Conservation (phyloP, 1,140 invertebrate species). For the Marisa cornuarietis region DNA sequence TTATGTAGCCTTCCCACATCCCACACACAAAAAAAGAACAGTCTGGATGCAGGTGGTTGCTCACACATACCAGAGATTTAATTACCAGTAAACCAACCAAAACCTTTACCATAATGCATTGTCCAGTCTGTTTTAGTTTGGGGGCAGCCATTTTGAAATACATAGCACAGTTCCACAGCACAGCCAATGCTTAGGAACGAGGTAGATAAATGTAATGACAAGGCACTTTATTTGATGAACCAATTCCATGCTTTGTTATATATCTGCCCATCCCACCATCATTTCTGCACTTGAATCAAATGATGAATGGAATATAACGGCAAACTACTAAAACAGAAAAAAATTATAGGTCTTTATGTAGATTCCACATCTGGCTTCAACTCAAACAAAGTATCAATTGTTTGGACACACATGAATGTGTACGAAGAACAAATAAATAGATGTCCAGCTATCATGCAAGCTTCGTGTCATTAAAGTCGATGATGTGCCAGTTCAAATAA, state of each 20-base stretch:
- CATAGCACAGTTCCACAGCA: slow-evolving; percentile 18
- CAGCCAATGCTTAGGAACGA: slow-evolving; percentile 8
- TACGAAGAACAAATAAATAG: no score
- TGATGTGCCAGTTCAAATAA: no score
- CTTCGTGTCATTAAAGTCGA: no score
- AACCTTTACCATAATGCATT: slow-evolving; percentile 12
- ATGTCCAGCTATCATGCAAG: no score
- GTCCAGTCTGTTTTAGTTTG: background rate
- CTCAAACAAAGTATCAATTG: no score
- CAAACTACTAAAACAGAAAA: no score
- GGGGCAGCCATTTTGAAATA: slow-evolving; percentile 27
- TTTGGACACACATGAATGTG: no score
- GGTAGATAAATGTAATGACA: slow-evolving; percentile 21
- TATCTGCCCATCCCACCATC: background rate
- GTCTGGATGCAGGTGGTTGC: background rate
- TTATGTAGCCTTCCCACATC: background rate
- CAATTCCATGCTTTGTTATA: background rate
- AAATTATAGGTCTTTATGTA: no score
- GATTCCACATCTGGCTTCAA: no score
- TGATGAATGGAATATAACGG: no score
- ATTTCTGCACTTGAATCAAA: no score
- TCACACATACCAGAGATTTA: background rate
- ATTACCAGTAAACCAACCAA: background rate
- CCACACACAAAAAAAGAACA: background rate
- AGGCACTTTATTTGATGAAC: slow-evolving; percentile 15